Base-by-base conservation (phyloP, 1,140 invertebrate genomes). In the Cotesia chilonis region DNA sequence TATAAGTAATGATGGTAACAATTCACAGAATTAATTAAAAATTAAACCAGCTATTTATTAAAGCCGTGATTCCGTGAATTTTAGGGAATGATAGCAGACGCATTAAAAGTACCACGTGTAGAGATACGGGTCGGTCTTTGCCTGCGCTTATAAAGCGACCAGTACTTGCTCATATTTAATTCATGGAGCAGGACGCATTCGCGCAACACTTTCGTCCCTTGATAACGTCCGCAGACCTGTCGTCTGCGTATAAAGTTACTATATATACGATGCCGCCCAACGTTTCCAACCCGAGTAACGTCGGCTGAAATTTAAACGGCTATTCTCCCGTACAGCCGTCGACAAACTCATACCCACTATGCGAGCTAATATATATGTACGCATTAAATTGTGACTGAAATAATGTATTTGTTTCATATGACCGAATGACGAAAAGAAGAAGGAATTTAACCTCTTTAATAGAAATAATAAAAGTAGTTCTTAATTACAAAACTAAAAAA, bases 101-200 rank as follows among this genome's bases (percentile, higher is more conserved):
- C 4, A 9, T 47, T 47, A 47, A 28, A 47, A 47, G 6, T 47
- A 47, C 4, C 41, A 47, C 41, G 41, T 47, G 41, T 7, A 28
- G 41, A 6, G 6, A 47, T 47, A 28, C 41, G 41, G 6, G 6
- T 47, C 5, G 41, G 41, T 47, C 41, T 47, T 47, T 47, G 7
- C 4, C 60, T 61, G 10, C 20, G 20, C 28, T 28, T 12, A 36
- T 66, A 66, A 37, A 17, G 55, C 28, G 10, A n/a, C 14, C 10
- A 47, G 41, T 47, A 47, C 41, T 47, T 35, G 7, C 14, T 75
- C 55, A 75, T 75, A 73, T 74, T 75, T 74, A 74, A 75, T 74
- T 75, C 72, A 75, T 75, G 57, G 61, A 41, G 54, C 28, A 55
- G 47, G 17, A 68, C 52, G 66, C 66, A 68, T 68, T 68, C 66